Evolutionary conservation across 2,888 invertebrate species (phyloP).

Genomic region (Scrobipalpa atriplicella): DNA sequence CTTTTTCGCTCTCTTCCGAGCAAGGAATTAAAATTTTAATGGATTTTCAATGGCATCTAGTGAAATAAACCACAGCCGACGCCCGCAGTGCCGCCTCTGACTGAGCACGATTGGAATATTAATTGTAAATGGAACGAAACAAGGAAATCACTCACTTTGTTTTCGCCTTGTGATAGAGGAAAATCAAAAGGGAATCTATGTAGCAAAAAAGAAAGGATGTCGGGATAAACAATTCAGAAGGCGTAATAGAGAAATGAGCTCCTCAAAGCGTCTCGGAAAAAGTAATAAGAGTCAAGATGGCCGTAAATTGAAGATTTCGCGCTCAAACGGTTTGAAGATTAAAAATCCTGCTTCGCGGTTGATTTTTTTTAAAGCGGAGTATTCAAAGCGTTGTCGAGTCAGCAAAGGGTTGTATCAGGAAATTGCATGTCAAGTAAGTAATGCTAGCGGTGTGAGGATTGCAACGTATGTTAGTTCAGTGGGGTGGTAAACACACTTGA

Average conservation of each 20-base stretch:
- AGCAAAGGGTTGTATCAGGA: constrained; percentile 2
- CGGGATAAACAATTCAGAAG: constrained; percentile 20
- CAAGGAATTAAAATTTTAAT: constrained; percentile 56
- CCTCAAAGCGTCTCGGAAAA: constrained; percentile 27
- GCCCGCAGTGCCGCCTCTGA: constrained; percentile 29
- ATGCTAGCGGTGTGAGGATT: constrained; percentile 12
- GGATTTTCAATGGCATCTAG: constrained; percentile 54
- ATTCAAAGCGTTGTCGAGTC: constrained; percentile 28
- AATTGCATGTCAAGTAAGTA: constrained; percentile 11
- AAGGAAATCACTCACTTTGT: not conserved
- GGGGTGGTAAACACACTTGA: not conserved
- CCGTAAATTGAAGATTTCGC: constrained; percentile 31
- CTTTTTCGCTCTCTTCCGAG: constrained; percentile 44
- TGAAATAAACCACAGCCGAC: constrained; percentile 52
- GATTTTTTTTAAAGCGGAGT: constrained; percentile 18
- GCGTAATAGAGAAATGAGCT: constrained; percentile 31
- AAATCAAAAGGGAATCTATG: not conserved
- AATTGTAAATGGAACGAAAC: not conserved
- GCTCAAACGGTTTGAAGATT: constrained; percentile 31
- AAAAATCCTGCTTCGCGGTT: constrained; percentile 35
- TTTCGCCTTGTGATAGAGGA: not conserved
- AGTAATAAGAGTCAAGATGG: constrained; percentile 28
- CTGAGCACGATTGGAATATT: not conserved
- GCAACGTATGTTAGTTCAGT: constrained; percentile 27
- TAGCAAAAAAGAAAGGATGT: not conserved